These are phyloP conservation scores for Cabera pusaria DNA, from an alignment of 2,888 invertebrate genomes.

Conservation along the genomic window DNA sequence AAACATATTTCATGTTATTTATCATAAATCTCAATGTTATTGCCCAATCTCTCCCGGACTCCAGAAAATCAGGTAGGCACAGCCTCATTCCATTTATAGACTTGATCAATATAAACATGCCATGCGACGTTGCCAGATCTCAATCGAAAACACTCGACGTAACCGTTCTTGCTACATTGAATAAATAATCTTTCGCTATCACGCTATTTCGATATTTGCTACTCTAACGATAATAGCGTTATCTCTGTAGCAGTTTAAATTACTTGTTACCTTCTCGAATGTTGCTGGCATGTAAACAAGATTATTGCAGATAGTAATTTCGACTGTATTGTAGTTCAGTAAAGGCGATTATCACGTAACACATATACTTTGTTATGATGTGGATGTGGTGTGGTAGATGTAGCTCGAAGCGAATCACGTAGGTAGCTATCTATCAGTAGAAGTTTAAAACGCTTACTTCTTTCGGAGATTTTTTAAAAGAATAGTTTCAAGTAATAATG, in stretches of 20 bases:
- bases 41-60: slow-evolving; percentile 22
- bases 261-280: slow-evolving; percentile 8
- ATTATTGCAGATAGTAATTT: too few species aligned
- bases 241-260: too few species aligned
- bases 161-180: slow-evolving; percentile 6
- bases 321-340: too few species aligned
- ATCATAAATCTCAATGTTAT: too few species aligned
- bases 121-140: slow-evolving; percentile 62
- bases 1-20: too few species aligned
- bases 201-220: slow-evolving; percentile 2
- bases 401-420: slow-evolving; percentile 15
- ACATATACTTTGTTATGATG: too few species aligned
- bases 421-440: slow-evolving; percentile 8
- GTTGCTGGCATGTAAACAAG: slow-evolving; percentile 15
- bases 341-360: too few species aligned
- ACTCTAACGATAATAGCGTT: neutral
- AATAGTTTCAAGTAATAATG: too few species aligned
- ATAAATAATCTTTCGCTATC: neutral
- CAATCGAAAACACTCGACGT: slow-evolving; percentile 46
- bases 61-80: slow-evolving; percentile 39
- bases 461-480: too few species aligned
- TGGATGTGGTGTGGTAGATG: slow-evolving; percentile 17
- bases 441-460: too few species aligned
- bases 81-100: slow-evolving; percentile 53
- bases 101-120: slow-evolving; percentile 58